phyloP scores from a whole-genome alignment of 2,888 invertebrate species.

The Andrena bicolor region DNA sequence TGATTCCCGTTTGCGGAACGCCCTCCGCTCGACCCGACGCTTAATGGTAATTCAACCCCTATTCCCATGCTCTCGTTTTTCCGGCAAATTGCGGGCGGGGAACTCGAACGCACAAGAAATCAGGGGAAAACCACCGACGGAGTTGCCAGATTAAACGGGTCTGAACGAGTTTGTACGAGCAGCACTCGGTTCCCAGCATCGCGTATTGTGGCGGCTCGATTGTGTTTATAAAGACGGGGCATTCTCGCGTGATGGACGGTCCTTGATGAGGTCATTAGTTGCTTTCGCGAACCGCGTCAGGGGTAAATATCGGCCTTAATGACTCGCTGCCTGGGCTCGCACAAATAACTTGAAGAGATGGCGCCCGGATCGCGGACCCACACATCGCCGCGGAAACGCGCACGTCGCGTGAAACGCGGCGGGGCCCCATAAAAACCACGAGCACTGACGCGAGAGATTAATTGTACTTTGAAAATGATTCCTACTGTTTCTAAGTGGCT shows the following conservation, averaged over 20 bases:
- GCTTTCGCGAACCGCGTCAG: constrained; percentile 28
- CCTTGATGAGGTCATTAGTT: constrained; percentile 61
- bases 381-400: background rate
- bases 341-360: constrained; percentile 34
- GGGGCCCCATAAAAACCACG: background rate
- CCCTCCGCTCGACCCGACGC: background rate
- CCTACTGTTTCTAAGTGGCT: background rate
- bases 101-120: constrained; percentile 35
- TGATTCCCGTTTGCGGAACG: background rate
- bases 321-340: constrained; percentile 30
- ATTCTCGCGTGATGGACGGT: constrained; percentile 47
- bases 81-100: background rate
- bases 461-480: constrained; percentile 39
- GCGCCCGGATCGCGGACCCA: constrained; percentile 1
- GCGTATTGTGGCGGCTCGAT: constrained; percentile 24
- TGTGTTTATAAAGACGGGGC: constrained; percentile 48
- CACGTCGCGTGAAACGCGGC: constrained; percentile 5
- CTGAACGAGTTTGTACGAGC: constrained; percentile 43
- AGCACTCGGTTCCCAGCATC: background rate
- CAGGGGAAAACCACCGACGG: constrained; percentile 29
- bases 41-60: constrained; percentile 34
- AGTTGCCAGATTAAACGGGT: constrained; percentile 40
- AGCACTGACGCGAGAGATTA: constrained; percentile 24
- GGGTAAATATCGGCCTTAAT: constrained; percentile 56
- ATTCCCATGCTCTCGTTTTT: background rate